Evolutionary conservation across 64 coral and sea anemone species (phyloP).

Genomic region (Actinia tenebrosa): DNA sequence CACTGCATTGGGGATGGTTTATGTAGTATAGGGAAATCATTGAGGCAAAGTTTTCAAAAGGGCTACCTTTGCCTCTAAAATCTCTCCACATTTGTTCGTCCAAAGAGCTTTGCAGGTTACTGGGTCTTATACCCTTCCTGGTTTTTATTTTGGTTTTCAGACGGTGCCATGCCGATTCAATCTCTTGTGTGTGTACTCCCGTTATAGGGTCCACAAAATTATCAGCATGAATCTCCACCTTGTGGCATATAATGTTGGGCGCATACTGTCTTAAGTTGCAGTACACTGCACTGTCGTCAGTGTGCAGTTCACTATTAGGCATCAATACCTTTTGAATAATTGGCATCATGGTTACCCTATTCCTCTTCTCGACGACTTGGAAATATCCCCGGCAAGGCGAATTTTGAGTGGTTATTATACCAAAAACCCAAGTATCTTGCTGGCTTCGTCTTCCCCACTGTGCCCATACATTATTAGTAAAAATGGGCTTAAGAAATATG

Average conservation of each 20-base stretch:
- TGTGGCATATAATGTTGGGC: slow-evolving; percentile 5
- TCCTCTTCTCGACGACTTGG: no score
- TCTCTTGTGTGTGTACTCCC: slow-evolving; percentile 21
- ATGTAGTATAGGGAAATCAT: no score
- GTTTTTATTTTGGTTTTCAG: slow-evolving; percentile 4
- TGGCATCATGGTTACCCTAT: no score
- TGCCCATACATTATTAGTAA: no score
- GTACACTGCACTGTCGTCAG: slow-evolving; percentile 41
- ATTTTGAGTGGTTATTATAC: no score
- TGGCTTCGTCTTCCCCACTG: no score
- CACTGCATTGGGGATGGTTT: neutral
- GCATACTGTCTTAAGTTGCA: neutral
- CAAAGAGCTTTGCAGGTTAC: neutral
- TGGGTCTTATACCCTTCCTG: slow-evolving; percentile 10
- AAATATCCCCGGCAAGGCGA: no score
- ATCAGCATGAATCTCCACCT: neutral
- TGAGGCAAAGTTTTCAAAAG: no score
- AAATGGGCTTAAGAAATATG: no score
- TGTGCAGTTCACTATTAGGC: slow-evolving; percentile 4
- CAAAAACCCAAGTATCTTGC: no score
- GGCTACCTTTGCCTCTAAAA: neutral
- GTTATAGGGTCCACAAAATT: slow-evolving; percentile 43
- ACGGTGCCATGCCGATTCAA: slow-evolving; percentile 21
- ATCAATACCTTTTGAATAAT: no score
- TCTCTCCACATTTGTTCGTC: slow-evolving; percentile 39